phyloP scores from a whole-genome alignment of 2,888 invertebrate genomes.

The Gisinianus flammeolus region DNA sequence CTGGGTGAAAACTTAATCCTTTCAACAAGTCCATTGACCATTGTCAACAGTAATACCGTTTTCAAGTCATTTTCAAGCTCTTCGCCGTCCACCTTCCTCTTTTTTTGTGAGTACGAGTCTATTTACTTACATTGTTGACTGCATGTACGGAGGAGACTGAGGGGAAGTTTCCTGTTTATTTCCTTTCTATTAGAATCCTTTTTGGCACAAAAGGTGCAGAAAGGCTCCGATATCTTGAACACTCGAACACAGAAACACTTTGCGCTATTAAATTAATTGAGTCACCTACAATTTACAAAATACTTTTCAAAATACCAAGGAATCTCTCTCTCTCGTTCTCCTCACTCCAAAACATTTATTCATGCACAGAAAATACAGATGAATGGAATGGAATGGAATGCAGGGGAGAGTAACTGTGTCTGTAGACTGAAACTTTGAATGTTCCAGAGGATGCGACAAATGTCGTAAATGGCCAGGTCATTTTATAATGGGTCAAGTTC shows the following conservation, averaged over 20 bases:
- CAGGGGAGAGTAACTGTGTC: background rate
- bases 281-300: too few species aligned
- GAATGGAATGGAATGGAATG: too few species aligned
- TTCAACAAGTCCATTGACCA: constrained; percentile 6
- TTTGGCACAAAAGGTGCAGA: too few species aligned
- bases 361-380: background rate
- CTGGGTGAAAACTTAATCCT: constrained; percentile 16
- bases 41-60: background rate
- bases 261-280: too few species aligned
- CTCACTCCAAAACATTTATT: background rate
- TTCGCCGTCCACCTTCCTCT: background rate
- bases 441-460: background rate
- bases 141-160: background rate
- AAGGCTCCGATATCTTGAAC: too few species aligned
- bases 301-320: too few species aligned
- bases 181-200: too few species aligned
- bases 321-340: too few species aligned
- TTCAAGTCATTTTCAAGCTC: constrained; percentile 2
- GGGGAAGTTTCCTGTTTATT: background rate
- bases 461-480: constrained; percentile 24
- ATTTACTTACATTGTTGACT: background rate
- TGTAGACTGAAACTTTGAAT: too few species aligned
- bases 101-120: background rate
- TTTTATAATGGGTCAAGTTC: constrained; percentile 25
- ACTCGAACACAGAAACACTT: too few species aligned